Evolutionary conservation across 2,113 vertebrate species (phyloP), one percentile per base, ranked within the genome.

Genomic region (Hippopotamus amphibius): DNA sequence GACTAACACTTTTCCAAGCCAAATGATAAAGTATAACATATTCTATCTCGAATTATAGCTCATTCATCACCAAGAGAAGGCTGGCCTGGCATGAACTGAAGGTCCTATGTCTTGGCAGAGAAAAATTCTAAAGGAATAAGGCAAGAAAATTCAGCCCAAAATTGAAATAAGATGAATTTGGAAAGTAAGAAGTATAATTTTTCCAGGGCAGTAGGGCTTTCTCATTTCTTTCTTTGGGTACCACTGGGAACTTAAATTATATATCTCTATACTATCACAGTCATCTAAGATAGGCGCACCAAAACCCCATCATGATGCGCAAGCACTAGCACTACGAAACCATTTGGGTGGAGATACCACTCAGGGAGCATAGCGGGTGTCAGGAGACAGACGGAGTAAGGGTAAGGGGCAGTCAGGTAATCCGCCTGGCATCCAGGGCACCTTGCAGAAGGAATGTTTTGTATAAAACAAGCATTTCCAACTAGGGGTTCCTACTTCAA

Each of bases 111-210:
- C 77, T 88, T 69, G 7, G 24, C 77, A 85, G 71, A 94, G 48
- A 66, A 71, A 68, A 61, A 65, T 69, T 53, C 65, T 76, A 71
- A 92, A 89, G 33, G 59, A 82, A 93, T 53, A 90, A 95, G 26
- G 69, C 63, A 88, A 16, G 65, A 46, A 84, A 37, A 37, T 50
- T 63, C 14, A 68, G 24, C 24, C 53, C 28, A 77, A 69, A 92
- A 71, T 24, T 90, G 61, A 92, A 96, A 72, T 28, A 85, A 59
- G 30, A 92, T 63, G 50, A 94, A 88, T 86, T 77, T 86, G 68
- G 50, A 82, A 63, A 96, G 59, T 10, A 30, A 41, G 43, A 93
- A 65, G n/a, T 72, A 53, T 41, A 69, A 43, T 69, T 86, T 93
- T 89, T 81, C 33, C 71, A 89, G 37, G 37, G 28, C 16, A 86